Base-by-base conservation (phyloP, 2,113 vertebrate species). In the Camelus bactrianus region DNA sequence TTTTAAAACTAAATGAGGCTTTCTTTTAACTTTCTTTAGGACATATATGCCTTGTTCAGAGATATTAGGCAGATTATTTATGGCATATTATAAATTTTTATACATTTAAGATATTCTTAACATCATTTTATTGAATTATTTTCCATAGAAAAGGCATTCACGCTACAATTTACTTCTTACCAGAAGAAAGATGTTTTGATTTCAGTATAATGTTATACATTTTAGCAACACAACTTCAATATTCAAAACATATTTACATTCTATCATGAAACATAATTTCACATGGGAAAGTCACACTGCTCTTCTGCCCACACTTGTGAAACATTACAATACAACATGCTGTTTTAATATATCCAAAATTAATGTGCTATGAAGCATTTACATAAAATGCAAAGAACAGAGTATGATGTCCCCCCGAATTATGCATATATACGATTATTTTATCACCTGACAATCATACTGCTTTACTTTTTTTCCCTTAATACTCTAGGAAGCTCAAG, bases 261-360 rank as follows among this genome's bases (percentile, higher is more conserved):
- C 15, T 46, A 72, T 1, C 2, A 91, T 88, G 56, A 89, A 91
- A 79, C 9, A 88, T 5, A 81, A 30, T 70, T 65, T 92, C 22
- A 84, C 20, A 52, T 35, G 8, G 26, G 22, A 64, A 85, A 90
- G 7, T 83, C 42, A 75, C 15, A 10, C 19, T 67, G 1, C 1
- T 69, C 11, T 48, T 91, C 42, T 82, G 32, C 17, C 9, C 10
- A 73, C 19, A 60, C 0, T 80, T 90, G 32, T 46, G 4, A 84
- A 89, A 83, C 13, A 32, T 79, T 46, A 54, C 32, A 60, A 13
- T 22, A 50, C 6, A 85, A 73, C 5, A 67, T 48, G 28, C 3
- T 88, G 4, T 65, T 83, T 91, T 93, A 54, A 76, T 84, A 65
- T n/a, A 64, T 88, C 22, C 86, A 83, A 93, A 93, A 96, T 92